Evolutionary conservation across 2,888 invertebrate species (phyloP).

Genomic region (Mesochorus sp.): DNA sequence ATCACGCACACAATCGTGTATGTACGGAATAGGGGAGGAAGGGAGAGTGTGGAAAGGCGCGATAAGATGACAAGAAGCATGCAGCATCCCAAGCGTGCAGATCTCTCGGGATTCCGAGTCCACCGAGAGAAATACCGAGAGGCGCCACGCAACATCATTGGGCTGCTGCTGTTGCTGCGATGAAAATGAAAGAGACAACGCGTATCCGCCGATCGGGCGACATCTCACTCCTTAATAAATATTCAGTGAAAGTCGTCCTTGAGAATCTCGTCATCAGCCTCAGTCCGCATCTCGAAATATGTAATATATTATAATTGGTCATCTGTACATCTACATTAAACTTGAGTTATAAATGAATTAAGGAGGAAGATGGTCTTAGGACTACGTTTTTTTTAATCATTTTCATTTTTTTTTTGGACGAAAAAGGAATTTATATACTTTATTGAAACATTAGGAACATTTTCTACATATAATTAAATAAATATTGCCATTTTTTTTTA

Average conservation of each 20-base stretch:
- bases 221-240: conserved; percentile 45
- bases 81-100: not conserved
- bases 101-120: not conserved
- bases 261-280: conserved; percentile 8
- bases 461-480: too few relatives aligned
- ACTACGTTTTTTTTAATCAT: too few relatives aligned
- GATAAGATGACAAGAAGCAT: conserved; percentile 4
- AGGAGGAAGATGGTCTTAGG: too few relatives aligned
- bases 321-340: too few relatives aligned
- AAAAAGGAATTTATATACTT: too few relatives aligned
- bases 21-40: not conserved
- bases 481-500: too few relatives aligned
- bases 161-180: conserved; percentile 3
- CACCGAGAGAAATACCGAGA: not conserved
- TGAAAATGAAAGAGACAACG: conserved; percentile 48
- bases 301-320: too few relatives aligned
- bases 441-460: too few relatives aligned
- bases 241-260: conserved; percentile 59
- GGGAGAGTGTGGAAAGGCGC: not conserved
- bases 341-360: too few relatives aligned
- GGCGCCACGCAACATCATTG: conserved; percentile 35
- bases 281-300: too few relatives aligned
- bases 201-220: conserved; percentile 35
- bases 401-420: too few relatives aligned
- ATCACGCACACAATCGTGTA: not conserved